Evolutionary conservation across 2,113 vertebrate species (phyloP).

Genomic region (Leptosomus discolor): DNA sequence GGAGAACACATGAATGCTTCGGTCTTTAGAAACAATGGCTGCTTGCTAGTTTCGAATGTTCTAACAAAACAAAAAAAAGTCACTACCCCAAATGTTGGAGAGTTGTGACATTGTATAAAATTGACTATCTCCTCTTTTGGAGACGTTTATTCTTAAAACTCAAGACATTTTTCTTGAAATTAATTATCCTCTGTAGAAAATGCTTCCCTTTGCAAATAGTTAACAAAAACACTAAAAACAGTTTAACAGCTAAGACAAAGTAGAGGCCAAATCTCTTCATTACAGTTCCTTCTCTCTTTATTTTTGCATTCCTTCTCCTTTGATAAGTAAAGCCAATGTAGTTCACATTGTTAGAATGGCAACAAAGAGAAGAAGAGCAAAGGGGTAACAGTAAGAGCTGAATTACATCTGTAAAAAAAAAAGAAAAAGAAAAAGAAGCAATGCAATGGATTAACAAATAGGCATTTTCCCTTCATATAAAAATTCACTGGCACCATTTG

Average conservation of each 20-base stretch:
- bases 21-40: slow-evolving; percentile 77
- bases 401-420: slow-evolving; percentile 9
- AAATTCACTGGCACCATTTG: slow-evolving; percentile 75
- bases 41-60: slow-evolving; percentile 76
- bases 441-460: slow-evolving; percentile 54
- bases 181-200: slow-evolving; percentile 85
- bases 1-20: slow-evolving; percentile 60
- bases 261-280: slow-evolving; percentile 74
- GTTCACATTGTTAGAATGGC: slow-evolving; percentile 57
- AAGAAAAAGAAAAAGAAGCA: background rate
- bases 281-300: slow-evolving; percentile 60
- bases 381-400: slow-evolving; percentile 49
- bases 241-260: slow-evolving; percentile 80
- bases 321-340: slow-evolving; percentile 59
- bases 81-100: slow-evolving; percentile 93
- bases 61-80: slow-evolving; percentile 77
- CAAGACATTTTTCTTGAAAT: slow-evolving; percentile 83
- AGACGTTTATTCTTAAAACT: slow-evolving; percentile 83
- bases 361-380: slow-evolving; percentile 70
- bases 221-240: slow-evolving; percentile 85
- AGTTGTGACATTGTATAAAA: slow-evolving; percentile 84
- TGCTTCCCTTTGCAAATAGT: slow-evolving; percentile 81
- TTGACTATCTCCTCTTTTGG: slow-evolving; percentile 80
- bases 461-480: slow-evolving; percentile 75
- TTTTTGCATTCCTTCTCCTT: slow-evolving; percentile 69